Evolutionary conservation across 2,888 invertebrate species (phyloP).

Genomic region (Schrankia costaestrigalis): DNA sequence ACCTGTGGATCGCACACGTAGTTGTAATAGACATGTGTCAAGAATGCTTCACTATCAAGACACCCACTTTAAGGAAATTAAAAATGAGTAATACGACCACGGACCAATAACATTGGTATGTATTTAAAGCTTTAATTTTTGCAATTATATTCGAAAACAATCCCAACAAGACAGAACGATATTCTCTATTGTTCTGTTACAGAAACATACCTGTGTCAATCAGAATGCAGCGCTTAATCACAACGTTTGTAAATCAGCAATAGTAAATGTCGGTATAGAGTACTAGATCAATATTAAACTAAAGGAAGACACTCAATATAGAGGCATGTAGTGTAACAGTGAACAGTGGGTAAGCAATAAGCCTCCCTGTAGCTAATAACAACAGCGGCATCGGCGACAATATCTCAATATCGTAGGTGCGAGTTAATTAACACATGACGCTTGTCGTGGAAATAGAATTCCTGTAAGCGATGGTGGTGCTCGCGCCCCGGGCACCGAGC

Average conservation of each 20-base stretch:
- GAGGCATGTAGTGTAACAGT: slow-evolving; percentile 29
- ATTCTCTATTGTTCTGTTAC: too few relatives aligned
- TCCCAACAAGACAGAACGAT: too few relatives aligned
- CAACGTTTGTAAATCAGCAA: background rate
- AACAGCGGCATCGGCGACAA: slow-evolving; percentile 71
- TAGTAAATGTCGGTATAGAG: background rate
- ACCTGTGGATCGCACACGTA: too few relatives aligned
- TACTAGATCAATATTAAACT: slow-evolving; percentile 15
- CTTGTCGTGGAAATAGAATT: slow-evolving; percentile 79
- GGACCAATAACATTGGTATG: too few relatives aligned
- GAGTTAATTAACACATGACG: slow-evolving; percentile 80
- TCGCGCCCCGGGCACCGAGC: slow-evolving; percentile 63
- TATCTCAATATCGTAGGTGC: slow-evolving; percentile 80
- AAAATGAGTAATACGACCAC: too few relatives aligned
- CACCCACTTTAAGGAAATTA: too few relatives aligned
- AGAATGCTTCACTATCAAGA: too few relatives aligned
- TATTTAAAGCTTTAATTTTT: too few relatives aligned
- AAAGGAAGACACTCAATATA: slow-evolving; percentile 21
- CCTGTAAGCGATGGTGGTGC: slow-evolving; percentile 66
- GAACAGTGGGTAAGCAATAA: slow-evolving; percentile 62
- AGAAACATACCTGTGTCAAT: too few relatives aligned
- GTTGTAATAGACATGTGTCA: background rate
- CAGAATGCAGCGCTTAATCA: too few relatives aligned
- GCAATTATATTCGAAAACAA: too few relatives aligned
- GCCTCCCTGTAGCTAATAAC: slow-evolving; percentile 73